A percentile compares a stretch with the other conserved stretches of the same genome.
phyloP scores from a whole-genome alignment of 2,113 vertebrate genomes.

The Myiagra hebetior region DNA sequence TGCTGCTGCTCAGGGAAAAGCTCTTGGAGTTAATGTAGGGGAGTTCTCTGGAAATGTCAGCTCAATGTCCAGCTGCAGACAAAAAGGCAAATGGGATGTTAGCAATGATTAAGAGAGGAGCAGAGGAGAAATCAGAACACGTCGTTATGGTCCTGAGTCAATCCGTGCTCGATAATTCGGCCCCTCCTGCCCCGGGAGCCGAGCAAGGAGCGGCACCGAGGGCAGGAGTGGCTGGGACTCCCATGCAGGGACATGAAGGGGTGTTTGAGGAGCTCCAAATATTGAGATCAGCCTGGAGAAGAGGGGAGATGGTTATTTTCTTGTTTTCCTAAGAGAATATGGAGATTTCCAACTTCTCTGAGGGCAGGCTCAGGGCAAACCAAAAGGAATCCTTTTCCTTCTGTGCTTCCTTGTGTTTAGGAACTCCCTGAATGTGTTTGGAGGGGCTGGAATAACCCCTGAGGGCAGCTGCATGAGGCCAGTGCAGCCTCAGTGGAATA shows the following conservation, averaged over 20 bases:
- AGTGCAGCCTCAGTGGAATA: neutral
- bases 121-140: constrained; percentile 13
- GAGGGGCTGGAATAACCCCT: neutral
- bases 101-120: neutral
- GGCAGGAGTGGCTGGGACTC: neutral
- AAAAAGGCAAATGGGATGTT: neutral
- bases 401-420: neutral
- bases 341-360: neutral
- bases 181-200: neutral
- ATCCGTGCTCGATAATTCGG: accelerated
- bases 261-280: neutral
- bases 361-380: neutral
- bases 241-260: accelerated
- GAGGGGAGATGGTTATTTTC: neutral
- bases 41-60: constrained; percentile 39
- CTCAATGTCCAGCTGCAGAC: neutral
- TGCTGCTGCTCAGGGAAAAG: neutral
- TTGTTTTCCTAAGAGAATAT: neutral
- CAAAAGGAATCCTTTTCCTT: neutral
- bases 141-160: neutral
- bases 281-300: neutral
- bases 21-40: neutral
- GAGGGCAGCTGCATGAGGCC: neutral
- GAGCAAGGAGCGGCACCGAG: neutral
- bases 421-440: neutral